These are phyloP conservation scores for Thymelicus sylvestris DNA, from an alignment of 2,888 invertebrate genomes.

Conservation along the genomic window DNA sequence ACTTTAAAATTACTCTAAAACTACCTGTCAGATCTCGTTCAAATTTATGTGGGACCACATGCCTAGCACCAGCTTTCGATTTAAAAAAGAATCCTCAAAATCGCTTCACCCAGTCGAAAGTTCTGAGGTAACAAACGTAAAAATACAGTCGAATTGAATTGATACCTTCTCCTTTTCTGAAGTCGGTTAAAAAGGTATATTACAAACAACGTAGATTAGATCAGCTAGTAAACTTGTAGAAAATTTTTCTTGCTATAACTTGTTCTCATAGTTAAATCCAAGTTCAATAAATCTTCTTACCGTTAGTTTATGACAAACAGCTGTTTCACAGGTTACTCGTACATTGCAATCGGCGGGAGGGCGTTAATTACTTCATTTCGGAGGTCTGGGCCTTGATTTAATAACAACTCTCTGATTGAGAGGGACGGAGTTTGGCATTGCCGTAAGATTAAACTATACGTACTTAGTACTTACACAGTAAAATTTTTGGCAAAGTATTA, in stretches of 20 bases:
- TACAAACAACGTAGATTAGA: too few relatives aligned
- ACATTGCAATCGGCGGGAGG: conserved; percentile 28
- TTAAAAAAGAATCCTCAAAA: too few relatives aligned
- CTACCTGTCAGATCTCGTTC: too few relatives aligned
- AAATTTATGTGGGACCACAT: too few relatives aligned
- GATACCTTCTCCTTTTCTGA: too few relatives aligned
- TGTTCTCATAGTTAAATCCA: background rate
- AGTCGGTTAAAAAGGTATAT: too few relatives aligned
- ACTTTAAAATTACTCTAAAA: too few relatives aligned
- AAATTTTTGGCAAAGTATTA: background rate
- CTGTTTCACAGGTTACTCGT: background rate
- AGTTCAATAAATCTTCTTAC: background rate
- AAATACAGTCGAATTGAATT: too few relatives aligned
- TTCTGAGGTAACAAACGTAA: too few relatives aligned
- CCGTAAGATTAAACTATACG: background rate
- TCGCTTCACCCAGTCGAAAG: too few relatives aligned
- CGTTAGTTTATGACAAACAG: conserved; percentile 3
- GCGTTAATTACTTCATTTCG: conserved; percentile 41
- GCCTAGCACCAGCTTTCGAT: too few relatives aligned
- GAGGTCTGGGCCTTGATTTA: conserved; percentile 33
- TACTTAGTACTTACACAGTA: background rate
- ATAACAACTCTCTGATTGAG: conserved; percentile 37
- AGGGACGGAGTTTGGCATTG: background rate
- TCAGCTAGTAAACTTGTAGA: too few relatives aligned
- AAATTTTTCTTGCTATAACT: background rate